phyloP scores from a whole-genome alignment of 2,888 invertebrate species.

The Electrophaes corylata region DNA sequence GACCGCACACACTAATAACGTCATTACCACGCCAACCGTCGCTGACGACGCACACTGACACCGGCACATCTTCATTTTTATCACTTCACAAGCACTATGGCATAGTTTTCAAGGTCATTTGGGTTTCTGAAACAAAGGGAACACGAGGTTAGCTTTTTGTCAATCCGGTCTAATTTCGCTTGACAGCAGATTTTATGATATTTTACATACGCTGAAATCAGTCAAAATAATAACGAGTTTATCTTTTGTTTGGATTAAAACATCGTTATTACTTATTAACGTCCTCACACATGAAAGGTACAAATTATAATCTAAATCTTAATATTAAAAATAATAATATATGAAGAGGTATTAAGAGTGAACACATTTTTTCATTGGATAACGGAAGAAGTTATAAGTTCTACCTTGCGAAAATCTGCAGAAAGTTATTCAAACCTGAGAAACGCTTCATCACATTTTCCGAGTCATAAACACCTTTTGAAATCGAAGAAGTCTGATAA shows the following conservation, averaged over 20 bases:
- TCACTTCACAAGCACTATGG: slow-evolving; percentile 58
- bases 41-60: slow-evolving; percentile 54
- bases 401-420: not conserved
- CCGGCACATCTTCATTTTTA: slow-evolving; percentile 59
- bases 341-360: no score
- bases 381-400: not conserved
- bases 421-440: not conserved
- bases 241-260: not conserved
- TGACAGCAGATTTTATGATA: not conserved
- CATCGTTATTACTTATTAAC: not conserved
- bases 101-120: slow-evolving; percentile 56
- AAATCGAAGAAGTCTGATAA: slow-evolving; percentile 11
- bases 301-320: no score
- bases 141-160: slow-evolving; percentile 2
- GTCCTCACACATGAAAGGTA: no score
- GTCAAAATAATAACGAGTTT: slow-evolving; percentile 1
- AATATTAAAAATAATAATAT: no score
- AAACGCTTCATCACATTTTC: not conserved
- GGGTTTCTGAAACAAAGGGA: slow-evolving; percentile 67
- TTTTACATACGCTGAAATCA: not conserved
- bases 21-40: slow-evolving; percentile 60
- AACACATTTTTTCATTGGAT: no score
- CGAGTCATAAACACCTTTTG: slow-evolving; percentile 6
- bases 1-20: slow-evolving; percentile 54
- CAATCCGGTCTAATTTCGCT: not conserved